Evolutionary conservation across 2,888 invertebrate genomes (phyloP), one percentile per base, ranked within the genome.

Genomic region (Neoaliturus tenellus): DNA sequence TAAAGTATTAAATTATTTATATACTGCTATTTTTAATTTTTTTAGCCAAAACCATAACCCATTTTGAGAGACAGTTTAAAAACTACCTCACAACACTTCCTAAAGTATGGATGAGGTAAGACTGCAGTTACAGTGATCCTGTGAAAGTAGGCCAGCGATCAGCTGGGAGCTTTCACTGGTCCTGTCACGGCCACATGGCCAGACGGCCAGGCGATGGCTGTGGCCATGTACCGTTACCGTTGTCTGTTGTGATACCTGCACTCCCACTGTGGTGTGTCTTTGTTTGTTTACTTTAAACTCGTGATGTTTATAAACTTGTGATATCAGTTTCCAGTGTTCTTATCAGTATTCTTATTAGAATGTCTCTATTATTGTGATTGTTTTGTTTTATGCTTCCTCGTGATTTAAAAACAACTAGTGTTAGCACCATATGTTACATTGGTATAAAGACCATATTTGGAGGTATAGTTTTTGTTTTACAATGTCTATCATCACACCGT

Each of bases 91-190:
- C 10, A 48, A 14, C 51, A 0, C 20, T 51, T 20, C 3, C 3
- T 23, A 14, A 23, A 23, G n/a, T 51, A 23, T 20, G 10, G 23
- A 23, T 51, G n/a, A 23, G 23, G 41, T 71, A 71, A 35, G 35
- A 39, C n/a, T 39, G 17, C 39, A 71, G 71, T 71, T 5, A 71
- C 12, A 28, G 62, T 28, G 14, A 28, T 62, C 14, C 12, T 71
- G 71, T 71, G 71, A 71, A 71, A 71, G 71, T 71, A 71, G 71
- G 71, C 35, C 71, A 71, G 20, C n/a, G 71, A 71, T 39, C 71
- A 71, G 71, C 71, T 71, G 71, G 20, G 5, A 35, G 23, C 71
- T 71, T 71, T 71, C 71, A 71, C 71, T 71, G 3, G 20, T 23
- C 39, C 23, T 39, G 71, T 20, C 55, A 55, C 12, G 55, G 55